phyloP scores from a whole-genome alignment of 2,888 invertebrate species.

The Ormyrus rosae region DNA sequence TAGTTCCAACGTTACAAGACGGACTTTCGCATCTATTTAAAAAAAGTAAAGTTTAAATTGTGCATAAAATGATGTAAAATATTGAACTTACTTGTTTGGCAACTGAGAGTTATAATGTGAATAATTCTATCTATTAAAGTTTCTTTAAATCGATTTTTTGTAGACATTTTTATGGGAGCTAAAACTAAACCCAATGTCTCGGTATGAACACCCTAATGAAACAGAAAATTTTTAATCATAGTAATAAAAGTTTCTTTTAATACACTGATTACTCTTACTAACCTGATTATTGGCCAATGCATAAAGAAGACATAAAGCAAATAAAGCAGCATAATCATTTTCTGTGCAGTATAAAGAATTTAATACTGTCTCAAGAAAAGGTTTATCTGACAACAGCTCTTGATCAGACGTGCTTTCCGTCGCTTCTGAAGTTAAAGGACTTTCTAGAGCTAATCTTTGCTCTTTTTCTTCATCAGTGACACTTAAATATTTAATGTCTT shows the following conservation, averaged over 20 bases:
- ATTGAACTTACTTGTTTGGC: slow-evolving; percentile 86
- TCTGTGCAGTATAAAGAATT: slow-evolving; percentile 91
- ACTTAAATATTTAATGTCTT: slow-evolving; percentile 79
- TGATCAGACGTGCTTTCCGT: slow-evolving; percentile 53
- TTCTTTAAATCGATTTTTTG: slow-evolving; percentile 85
- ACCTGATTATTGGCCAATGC: slow-evolving; percentile 97
- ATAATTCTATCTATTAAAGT: slow-evolving; percentile 89
- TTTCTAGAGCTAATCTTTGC: slow-evolving; percentile 76
- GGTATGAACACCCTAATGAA: slow-evolving; percentile 84
- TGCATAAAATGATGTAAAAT: not conserved
- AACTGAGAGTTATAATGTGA: slow-evolving; percentile 88
- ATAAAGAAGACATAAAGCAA: slow-evolving; percentile 93
- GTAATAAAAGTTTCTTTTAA: not conserved
- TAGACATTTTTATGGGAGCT: slow-evolving; percentile 78
- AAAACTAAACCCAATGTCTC: slow-evolving; percentile 88
- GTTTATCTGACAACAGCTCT: slow-evolving; percentile 80
- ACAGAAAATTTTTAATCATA: not conserved
- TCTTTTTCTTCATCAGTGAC: slow-evolving; percentile 97
- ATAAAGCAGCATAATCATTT: slow-evolving; percentile 95
- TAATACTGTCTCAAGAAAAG: slow-evolving; percentile 93
- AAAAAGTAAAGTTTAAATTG: slow-evolving; percentile 27
- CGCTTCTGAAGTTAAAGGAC: slow-evolving; percentile 60
- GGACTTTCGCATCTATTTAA: slow-evolving; percentile 86
- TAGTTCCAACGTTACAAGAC: slow-evolving; percentile 94
- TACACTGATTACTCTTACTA: too few relatives aligned